phyloP scores from a whole-genome alignment of 2,888 invertebrate species.

The Tenthredo amoena region DNA sequence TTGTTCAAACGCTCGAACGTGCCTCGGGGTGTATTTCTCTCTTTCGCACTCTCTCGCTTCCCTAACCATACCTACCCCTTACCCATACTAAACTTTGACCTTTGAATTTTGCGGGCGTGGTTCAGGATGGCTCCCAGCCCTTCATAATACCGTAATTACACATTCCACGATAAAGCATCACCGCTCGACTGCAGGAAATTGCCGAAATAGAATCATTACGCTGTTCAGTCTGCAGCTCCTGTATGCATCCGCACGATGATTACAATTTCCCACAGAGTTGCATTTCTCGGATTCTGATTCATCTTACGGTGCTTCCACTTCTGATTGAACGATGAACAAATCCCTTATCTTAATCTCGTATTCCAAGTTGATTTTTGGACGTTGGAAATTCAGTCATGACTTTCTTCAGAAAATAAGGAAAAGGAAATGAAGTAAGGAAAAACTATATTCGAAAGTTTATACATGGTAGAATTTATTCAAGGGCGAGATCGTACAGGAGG shows the following conservation, averaged over 20 bases:
- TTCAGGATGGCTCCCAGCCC: constrained; percentile 5
- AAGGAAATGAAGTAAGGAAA: neutral
- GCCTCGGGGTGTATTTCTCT: constrained; percentile 28
- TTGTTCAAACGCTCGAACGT: constrained; percentile 37
- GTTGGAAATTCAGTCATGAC: neutral
- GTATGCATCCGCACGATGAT: no score
- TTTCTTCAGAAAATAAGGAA: neutral
- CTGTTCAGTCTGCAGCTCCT: neutral
- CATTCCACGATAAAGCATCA: constrained; percentile 39
- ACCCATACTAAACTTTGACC: constrained; percentile 30
- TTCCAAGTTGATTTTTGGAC: neutral
- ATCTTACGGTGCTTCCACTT: neutral
- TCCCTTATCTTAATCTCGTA: neutral
- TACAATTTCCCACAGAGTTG: neutral
- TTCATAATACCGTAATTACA: constrained; percentile 40
- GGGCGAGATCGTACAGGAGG: neutral
- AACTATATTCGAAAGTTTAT: neutral
- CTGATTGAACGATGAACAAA: neutral
- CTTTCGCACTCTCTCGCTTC: constrained; percentile 9
- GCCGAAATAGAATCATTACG: constrained; percentile 13
- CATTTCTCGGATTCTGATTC: constrained; percentile 10
- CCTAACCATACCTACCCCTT: neutral
- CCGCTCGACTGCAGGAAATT: neutral
- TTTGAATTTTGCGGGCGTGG: constrained; percentile 38
- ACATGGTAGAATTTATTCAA: neutral